Evolutionary conservation across 2,797 vertebrate genomes (phyloP).

Genomic region (Anolis apletophallus): DNA sequence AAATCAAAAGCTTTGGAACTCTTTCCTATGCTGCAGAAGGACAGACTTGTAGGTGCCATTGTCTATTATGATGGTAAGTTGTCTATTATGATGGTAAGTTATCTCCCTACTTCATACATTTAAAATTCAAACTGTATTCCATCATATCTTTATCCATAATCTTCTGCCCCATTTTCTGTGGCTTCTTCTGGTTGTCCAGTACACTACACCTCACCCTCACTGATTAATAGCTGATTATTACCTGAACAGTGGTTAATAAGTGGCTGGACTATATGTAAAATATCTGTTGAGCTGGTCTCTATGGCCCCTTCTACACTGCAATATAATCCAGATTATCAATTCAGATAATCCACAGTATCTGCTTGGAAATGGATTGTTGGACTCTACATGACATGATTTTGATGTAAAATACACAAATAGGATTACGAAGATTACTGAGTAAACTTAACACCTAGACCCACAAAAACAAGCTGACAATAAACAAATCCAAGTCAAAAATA

Average conservation of each 20-base stretch:
- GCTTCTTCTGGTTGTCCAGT: background rate
- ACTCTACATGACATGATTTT: no score
- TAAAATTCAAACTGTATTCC: background rate
- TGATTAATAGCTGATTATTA: background rate
- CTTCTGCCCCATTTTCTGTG: background rate
- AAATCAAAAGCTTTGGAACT: conserved; percentile 92
- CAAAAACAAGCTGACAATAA: no score
- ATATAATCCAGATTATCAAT: no score
- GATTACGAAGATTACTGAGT: no score
- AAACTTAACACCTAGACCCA: no score
- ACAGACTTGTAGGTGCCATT: conserved; percentile 92
- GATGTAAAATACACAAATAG: no score
- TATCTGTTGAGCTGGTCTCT: background rate
- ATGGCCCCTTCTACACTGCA: no score
- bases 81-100: conserved; percentile 92
- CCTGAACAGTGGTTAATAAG: background rate
- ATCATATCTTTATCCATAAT: background rate
- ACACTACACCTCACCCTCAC: background rate
- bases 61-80: conserved; percentile 96
- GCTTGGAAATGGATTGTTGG: no score
- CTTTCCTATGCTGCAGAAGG: conserved; percentile 96
- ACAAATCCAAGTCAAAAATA: no score
- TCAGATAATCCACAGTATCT: no score
- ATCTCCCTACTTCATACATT: background rate
- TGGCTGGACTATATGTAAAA: background rate